Conservation (phyloP, 2,797 vertebrate species). For the Ataeniobius toweri region DNA sequence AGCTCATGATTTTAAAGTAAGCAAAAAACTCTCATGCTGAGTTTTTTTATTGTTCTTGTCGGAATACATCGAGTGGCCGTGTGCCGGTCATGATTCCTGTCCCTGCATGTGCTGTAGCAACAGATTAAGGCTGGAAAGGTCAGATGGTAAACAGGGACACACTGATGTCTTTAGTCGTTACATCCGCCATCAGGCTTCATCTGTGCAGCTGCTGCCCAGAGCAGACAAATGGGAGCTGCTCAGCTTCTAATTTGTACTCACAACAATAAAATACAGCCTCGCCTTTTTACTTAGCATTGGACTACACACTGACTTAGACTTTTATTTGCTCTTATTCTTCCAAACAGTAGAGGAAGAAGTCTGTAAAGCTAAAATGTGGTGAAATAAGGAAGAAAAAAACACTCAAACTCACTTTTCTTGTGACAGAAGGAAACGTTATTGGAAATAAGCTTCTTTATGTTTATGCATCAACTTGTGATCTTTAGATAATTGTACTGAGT, state of each 20-base stretch:
- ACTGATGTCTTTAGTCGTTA: constrained; percentile 10
- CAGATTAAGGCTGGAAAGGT: constrained; percentile 4
- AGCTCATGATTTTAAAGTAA: too few species aligned
- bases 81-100: background rate
- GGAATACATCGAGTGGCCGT: background rate
- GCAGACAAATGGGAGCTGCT: constrained; percentile 3
- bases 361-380: too few species aligned
- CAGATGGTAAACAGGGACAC: background rate
- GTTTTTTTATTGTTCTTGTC: background rate
- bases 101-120: constrained; percentile 1
- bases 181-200: constrained; percentile 12
- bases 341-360: background rate
- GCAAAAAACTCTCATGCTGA: background rate
- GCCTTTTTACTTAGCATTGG: background rate
- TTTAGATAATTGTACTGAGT: too few species aligned
- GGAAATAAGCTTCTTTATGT: too few species aligned
- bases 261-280: background rate
- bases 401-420: too few species aligned
- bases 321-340: background rate
- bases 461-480: too few species aligned
- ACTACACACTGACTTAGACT: background rate
- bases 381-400: too few species aligned
- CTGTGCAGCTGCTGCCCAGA: constrained; percentile 15
- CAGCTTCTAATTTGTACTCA: background rate
- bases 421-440: too few species aligned